phyloP scores from a whole-genome alignment of 2,797 vertebrate genomes.

The Tiaroga cobitis region DNA sequence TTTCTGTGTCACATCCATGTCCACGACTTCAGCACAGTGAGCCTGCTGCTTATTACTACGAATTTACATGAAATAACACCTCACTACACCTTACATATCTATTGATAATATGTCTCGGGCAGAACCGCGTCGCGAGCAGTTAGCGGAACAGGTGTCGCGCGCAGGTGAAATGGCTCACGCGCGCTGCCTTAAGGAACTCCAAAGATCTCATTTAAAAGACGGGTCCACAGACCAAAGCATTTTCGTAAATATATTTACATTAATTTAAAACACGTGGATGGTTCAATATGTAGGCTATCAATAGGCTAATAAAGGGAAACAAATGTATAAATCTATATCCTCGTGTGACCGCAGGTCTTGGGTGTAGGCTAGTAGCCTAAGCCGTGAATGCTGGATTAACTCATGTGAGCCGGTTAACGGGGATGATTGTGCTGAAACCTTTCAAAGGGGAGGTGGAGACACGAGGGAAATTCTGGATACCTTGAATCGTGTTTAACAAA shows the following conservation, averaged over 20 bases:
- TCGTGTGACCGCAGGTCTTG: slow-evolving; percentile 1
- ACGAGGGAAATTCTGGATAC: slow-evolving; percentile 10
- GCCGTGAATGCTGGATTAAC: slow-evolving; percentile 52
- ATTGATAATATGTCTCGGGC: neutral
- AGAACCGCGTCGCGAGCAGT: neutral
- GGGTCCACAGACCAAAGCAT: neutral
- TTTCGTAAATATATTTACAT: neutral
- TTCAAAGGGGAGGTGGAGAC: slow-evolving; percentile 39
- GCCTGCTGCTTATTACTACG: neutral
- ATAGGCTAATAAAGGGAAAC: neutral
- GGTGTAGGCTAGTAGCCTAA: slow-evolving; percentile 1
- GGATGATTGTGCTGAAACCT: slow-evolving; percentile 50
- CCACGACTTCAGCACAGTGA: neutral
- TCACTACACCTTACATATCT: neutral
- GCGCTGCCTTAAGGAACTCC: neutral
- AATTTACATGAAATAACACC: slow-evolving; percentile 18
- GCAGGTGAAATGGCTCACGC: neutral
- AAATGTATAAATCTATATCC: neutral
- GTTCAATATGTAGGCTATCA: neutral
- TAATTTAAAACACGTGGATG: neutral
- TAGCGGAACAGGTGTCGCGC: slow-evolving; percentile 1
- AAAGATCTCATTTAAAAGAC: neutral
- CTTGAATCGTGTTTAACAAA: neutral
- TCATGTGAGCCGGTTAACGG: slow-evolving; percentile 58
- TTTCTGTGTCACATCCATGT: slow-evolving; percentile 54